Base-by-base conservation (phyloP, 1,140 invertebrate species). In the Parapsyche elsis region DNA sequence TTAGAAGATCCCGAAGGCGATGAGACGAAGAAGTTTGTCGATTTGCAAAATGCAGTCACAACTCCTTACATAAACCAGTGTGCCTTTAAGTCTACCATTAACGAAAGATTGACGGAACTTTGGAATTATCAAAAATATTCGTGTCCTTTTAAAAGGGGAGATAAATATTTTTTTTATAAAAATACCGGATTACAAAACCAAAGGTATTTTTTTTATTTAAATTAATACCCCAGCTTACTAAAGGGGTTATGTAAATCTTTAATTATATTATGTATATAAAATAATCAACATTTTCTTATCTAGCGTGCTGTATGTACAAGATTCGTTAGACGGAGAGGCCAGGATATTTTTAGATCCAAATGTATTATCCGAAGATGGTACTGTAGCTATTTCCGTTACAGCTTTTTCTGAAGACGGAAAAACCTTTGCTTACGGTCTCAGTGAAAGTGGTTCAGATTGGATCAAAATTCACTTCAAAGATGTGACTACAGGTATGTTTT, bases 101-200 rank as follows among this genome's bases (percentile, higher is more conserved):
- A 94, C 84, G 88, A 91, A 64, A 90, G 93, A 79, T 90, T 99
- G 1, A 98, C 94, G 0, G 93, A 97, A 84, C 89, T 99, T 1
- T 99, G 97, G 97, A 95, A 99, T 88, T 99, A 96, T 90, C 96
- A 97, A 38, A 99, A 98, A 88, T 98, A 95, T 88, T 94, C 95
- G 0, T 95, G 95, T 84, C 97, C 97, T 0, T 92, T 91, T 82
- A 93, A 92, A 85, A 91, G 94, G 85, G 97, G 98, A 12, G 89
- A 94, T 78, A 92, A 92, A 86, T 99, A 98, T 87, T 99, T 96
- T 87, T 98, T 96, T 88, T 95, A 93, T 83, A 95, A 95, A 88
- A 99, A 99, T 87, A 93, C 94, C 30, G 98, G 98, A n/a, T 90
- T 99, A 21, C 97, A 99, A 88, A 98, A 99, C 87, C 97, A 99